These are phyloP conservation scores for Corapipo altera DNA, from an alignment of 2,113 vertebrate species.

Conservation along the genomic window DNA sequence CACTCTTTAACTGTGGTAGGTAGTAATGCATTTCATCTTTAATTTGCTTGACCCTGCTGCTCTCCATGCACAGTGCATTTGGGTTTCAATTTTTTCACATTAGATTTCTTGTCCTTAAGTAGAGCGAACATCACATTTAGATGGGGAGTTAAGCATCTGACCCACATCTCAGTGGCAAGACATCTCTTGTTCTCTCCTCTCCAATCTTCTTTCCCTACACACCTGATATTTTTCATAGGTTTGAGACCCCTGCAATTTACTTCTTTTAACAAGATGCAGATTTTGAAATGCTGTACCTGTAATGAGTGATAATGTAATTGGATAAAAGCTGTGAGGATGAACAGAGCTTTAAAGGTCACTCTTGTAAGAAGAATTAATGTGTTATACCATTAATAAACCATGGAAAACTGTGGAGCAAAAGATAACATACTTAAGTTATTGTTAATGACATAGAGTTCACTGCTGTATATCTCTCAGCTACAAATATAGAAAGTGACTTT, in stretches of 20 bases:
- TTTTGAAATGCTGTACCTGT: constrained; percentile 74
- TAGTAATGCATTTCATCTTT: constrained; percentile 16
- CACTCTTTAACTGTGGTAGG: constrained; percentile 1
- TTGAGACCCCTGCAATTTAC: constrained; percentile 67
- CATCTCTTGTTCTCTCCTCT: constrained; percentile 1
- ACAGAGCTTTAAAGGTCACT: constrained; percentile 79
- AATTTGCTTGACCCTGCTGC: neutral
- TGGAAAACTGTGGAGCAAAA: constrained; percentile 73
- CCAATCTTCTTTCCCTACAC: constrained; percentile 13
- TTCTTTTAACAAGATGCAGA: constrained; percentile 72
- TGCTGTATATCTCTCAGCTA: constrained; percentile 67
- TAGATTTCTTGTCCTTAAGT: neutral
- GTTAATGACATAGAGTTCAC: constrained; percentile 72
- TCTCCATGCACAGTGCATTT: neutral
- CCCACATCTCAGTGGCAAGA: neutral
- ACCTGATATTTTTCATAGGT: constrained; percentile 44
- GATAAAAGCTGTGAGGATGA: constrained; percentile 79
- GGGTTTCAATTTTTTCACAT: neutral
- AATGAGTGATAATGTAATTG: constrained; percentile 79
- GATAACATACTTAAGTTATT: constrained; percentile 79
- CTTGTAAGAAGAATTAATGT: constrained; percentile 79
- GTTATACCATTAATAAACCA: constrained; percentile 79
- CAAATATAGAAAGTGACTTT: constrained; percentile 74
- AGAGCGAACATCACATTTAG: neutral
- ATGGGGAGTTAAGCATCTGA: constrained; percentile 30